Base-by-base conservation (phyloP, 23 tunicate genomes). In the Trididemnum nubilum region DNA sequence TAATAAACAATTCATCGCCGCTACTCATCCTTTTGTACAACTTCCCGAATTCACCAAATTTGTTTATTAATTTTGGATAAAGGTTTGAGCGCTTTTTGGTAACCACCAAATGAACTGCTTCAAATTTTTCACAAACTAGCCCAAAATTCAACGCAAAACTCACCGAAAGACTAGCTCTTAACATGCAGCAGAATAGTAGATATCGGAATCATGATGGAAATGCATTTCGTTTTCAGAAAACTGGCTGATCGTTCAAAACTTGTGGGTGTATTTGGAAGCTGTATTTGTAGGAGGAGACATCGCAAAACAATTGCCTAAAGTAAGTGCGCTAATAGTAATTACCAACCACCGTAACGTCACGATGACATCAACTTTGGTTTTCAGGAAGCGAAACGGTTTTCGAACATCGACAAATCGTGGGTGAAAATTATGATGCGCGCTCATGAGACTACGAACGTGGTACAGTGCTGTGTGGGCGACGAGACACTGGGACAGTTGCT, bases 271-370 rank as follows among this genome's bases (percentile, higher is more conserved):
- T 65, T 52, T 95, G 33, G 99, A 95, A 79, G 99, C 99, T 64
- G 99, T 95, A 66, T 95, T 95, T 83, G 99, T 95, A 24, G 99
- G 99, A 0, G 99, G 99, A 34, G 99, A 95, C 65, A 95, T 95
- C 52, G 99, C 99, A 25, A 95, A 95, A 67, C 99, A 95, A 70
- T 72, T 95, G 57, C 99, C 99, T 0, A 90, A 95, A 81, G 99
- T 81, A 23, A 36, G 59, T 61, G n/a, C n/a, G n/a, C 57, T 12
- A 49, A 49, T 12, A 49, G 18, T 18, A n/a, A n/a, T n/a, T n/a
- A n/a, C n/a, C n/a, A n/a, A n/a, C n/a, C n/a, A n/a, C n/a, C n/a
- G n/a, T 44, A 44, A 44, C 15, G 54, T 44, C 15, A 15, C 54
- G 15, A 44, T 9, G 15, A 9, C 54, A 44, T 31, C 50, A 5